Conservation (phyloP, 2,113 vertebrate genomes). For the Thomomys bottae region DNA sequence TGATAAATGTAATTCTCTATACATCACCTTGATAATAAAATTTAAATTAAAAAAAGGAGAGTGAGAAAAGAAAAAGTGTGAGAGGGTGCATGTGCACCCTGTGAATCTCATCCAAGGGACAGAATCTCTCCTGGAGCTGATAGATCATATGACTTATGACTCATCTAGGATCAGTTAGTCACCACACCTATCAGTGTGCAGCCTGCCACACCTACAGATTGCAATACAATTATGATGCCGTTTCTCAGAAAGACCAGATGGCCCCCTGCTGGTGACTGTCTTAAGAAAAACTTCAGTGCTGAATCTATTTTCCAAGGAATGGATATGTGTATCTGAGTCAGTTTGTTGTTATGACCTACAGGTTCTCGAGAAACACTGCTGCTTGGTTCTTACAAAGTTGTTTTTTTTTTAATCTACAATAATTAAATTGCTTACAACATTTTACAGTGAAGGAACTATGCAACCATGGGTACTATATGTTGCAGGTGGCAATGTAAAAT, state of each 20-base stretch:
- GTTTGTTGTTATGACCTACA: not conserved
- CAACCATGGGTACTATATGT: too few relatives aligned
- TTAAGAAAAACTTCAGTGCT: not conserved
- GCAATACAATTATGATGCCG: not conserved
- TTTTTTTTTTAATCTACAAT: not conserved
- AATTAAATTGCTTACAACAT: not conserved
- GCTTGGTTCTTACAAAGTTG: too few relatives aligned
- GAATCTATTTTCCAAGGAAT: not conserved
- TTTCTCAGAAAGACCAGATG: not conserved
- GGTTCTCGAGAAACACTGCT: not conserved
- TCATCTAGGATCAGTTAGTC: too few relatives aligned
- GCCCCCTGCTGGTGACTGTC: not conserved
- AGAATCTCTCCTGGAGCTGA: not conserved
- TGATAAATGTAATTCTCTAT: too few relatives aligned
- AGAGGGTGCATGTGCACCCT: too few relatives aligned
- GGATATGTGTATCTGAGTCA: not conserved
- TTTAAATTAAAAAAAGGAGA: not conserved
- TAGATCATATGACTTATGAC: accelerated
- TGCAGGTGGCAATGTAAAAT: not conserved
- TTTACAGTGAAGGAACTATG: not conserved
- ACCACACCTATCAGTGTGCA: not conserved
- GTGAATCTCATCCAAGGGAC: not conserved
- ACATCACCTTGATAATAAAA: not conserved
- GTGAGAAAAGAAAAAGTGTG: too few relatives aligned
- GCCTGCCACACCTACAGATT: not conserved